A percentile compares a stretch with the other conserved stretches of the same genome.
phyloP scores from a whole-genome alignment of 2,797 vertebrate genomes.

The Psittacula echo region DNA sequence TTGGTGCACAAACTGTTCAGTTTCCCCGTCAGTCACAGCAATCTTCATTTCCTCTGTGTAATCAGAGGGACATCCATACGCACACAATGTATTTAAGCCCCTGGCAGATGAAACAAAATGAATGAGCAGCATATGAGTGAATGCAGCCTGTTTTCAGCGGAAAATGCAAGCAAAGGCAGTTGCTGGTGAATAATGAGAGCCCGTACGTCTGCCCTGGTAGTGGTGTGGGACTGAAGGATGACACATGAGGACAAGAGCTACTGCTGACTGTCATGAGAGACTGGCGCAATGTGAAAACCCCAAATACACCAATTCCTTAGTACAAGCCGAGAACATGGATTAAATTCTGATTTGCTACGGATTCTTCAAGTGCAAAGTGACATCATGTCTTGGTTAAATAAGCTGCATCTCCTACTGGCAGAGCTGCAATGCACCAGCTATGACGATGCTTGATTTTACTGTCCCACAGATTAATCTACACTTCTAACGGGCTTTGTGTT shows the following conservation, averaged over 20 bases:
- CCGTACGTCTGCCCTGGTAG: background rate
- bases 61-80: background rate
- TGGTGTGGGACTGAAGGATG: background rate
- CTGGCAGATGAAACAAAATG: background rate
- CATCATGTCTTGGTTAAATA: background rate
- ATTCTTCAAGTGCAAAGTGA: background rate
- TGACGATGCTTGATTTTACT: background rate
- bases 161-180: background rate
- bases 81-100: background rate
- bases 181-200: background rate
- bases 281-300: background rate
- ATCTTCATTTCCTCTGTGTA: background rate
- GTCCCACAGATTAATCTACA: background rate
- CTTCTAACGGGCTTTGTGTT: background rate
- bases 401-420: background rate
- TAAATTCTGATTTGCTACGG: background rate
- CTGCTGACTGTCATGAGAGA: background rate
- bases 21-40: background rate
- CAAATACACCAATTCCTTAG: background rate
- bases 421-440: conserved; percentile 40
- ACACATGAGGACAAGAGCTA: background rate
- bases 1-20: background rate
- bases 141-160: background rate
- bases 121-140: background rate
- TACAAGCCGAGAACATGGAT: background rate